Conservation (phyloP, 92 coral and sea anemone species). For the Epizoanthus scotinus region DNA sequence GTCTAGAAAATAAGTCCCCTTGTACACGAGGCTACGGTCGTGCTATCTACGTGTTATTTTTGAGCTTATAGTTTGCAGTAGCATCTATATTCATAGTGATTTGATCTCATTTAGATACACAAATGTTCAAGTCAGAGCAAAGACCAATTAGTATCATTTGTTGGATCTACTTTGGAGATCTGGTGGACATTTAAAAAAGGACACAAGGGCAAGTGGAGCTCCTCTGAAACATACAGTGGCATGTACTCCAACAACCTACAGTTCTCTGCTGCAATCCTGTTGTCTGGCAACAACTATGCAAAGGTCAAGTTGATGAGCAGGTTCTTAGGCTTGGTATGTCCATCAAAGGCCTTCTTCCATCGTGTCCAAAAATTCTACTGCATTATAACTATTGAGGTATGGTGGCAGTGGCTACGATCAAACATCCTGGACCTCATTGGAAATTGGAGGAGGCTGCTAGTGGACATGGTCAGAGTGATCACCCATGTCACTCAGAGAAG, state of each 20-base stretch:
- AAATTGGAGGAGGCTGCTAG: constrained; percentile 2
- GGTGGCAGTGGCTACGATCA: constrained; percentile 33
- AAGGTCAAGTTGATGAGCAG: constrained; percentile 31
- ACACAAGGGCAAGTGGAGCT: constrained; percentile 36
- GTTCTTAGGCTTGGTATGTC: constrained; percentile 25
- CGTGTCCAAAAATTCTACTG: too few relatives aligned
- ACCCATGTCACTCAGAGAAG: constrained; percentile 39
- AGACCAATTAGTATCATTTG: neutral
- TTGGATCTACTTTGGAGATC: constrained; percentile 24
- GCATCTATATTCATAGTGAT: too few relatives aligned
- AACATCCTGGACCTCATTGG: constrained; percentile 22
- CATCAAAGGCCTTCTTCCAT: constrained; percentile 37
- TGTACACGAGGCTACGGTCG: too few relatives aligned
- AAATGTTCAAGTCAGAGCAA: too few relatives aligned
- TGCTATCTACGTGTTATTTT: too few relatives aligned
- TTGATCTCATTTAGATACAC: too few relatives aligned
- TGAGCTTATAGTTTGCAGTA: too few relatives aligned
- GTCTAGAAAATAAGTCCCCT: too few relatives aligned
- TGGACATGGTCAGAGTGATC: constrained; percentile 41
- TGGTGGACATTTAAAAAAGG: constrained; percentile 35
- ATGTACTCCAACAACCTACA: too few relatives aligned
- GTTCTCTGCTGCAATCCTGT: too few relatives aligned
- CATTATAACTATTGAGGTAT: constrained; percentile 21
- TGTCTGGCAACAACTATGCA: too few relatives aligned
- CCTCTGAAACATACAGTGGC: constrained; percentile 30